Percentiles rank a stretch among this genome's conserved stretches.
Evolutionary conservation across 2,888 invertebrate species (phyloP).

Genomic region (Fragum whitleyi): DNA sequence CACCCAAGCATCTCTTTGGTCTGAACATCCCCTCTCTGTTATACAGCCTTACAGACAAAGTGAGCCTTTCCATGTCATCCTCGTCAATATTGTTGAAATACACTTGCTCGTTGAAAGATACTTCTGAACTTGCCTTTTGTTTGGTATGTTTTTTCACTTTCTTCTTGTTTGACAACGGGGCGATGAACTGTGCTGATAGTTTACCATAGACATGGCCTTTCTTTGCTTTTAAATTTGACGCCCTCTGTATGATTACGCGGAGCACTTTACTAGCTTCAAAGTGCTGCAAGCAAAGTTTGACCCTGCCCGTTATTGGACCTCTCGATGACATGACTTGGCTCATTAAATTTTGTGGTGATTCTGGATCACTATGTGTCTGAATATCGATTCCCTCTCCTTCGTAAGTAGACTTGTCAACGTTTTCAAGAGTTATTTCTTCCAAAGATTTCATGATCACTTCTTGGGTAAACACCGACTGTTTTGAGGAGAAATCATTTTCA

Average conservation of each 20-base stretch:
- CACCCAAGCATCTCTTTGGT: constrained; percentile 10
- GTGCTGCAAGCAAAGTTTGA: constrained; percentile 6
- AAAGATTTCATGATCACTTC: background rate
- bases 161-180: background rate
- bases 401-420: background rate
- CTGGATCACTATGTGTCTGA: background rate
- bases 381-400: background rate
- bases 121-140: background rate
- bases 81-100: constrained; percentile 16
- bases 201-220: constrained; percentile 5
- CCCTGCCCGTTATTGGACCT: background rate
- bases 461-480: background rate
- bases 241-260: background rate
- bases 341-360: background rate
- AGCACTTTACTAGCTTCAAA: constrained; percentile 3
- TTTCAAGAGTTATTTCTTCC: background rate
- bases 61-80: background rate
- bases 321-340: background rate
- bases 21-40: constrained; percentile 12
- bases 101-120: constrained; percentile 5
- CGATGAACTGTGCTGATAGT: background rate
- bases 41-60: background rate
- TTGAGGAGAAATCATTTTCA: background rate
- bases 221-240: constrained; percentile 1
- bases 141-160: background rate